These are phyloP conservation scores for Dyspetes luteomarginatus DNA, from an alignment of 2,888 invertebrate genomes.

Conservation along the genomic window DNA sequence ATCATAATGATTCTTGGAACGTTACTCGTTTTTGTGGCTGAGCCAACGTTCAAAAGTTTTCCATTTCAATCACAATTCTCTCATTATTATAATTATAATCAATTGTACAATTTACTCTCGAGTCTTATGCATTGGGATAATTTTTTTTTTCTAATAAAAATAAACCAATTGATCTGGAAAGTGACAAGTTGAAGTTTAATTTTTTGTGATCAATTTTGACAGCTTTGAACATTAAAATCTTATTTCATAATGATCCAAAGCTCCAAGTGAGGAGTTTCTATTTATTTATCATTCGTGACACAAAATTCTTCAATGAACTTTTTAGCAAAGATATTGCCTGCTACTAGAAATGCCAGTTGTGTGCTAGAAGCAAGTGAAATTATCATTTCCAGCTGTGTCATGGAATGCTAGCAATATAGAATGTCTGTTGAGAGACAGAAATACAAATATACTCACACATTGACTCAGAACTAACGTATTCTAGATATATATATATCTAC, in stretches of 20 bases:
- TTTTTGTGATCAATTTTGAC: too few relatives aligned
- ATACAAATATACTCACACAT: conserved; percentile 16
- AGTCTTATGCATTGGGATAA: too few relatives aligned
- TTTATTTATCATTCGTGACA: too few relatives aligned
- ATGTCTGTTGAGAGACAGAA: conserved; percentile 27
- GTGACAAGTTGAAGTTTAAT: too few relatives aligned
- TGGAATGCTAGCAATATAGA: not conserved
- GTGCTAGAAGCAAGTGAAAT: conserved; percentile 45
- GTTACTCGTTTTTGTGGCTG: not conserved
- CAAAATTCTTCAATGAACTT: too few relatives aligned
- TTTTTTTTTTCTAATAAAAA: too few relatives aligned
- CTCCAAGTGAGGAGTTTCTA: not conserved
- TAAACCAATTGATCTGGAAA: too few relatives aligned
- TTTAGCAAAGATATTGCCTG: too few relatives aligned
- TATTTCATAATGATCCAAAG: not conserved
- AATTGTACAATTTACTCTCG: too few relatives aligned
- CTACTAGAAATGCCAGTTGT: too few relatives aligned
- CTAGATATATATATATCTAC: not conserved
- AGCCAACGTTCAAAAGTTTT: conserved; percentile 36
- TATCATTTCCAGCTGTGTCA: conserved; percentile 51
- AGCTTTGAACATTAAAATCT: too few relatives aligned
- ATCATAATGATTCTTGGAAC: conserved; percentile 34
- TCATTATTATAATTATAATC: too few relatives aligned
- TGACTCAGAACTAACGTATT: conserved; percentile 6
- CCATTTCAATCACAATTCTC: conserved; percentile 30